Percentiles rank a stretch among this genome's conserved stretches.
Evolutionary conservation across 2,113 vertebrate genomes (phyloP).

Genomic region (Pseudonaja textilis): DNA sequence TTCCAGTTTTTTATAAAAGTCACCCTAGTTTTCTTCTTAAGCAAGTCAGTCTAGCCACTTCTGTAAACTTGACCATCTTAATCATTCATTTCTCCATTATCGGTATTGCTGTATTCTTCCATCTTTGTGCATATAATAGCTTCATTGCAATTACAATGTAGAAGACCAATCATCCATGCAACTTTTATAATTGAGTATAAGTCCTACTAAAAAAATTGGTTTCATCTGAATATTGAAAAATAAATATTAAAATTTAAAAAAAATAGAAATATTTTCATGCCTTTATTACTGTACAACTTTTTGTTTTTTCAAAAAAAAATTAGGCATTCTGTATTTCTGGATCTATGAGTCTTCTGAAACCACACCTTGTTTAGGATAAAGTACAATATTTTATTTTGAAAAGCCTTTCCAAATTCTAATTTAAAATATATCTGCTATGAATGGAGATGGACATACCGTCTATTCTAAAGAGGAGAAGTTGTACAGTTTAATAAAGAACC

Average conservation of each 20-base stretch:
- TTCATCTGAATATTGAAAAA: background rate
- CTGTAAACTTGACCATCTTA: background rate
- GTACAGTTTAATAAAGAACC: background rate
- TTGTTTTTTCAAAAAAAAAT: background rate
- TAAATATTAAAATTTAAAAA: background rate
- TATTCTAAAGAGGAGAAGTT: background rate
- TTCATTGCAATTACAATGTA: background rate
- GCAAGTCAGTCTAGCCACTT: background rate
- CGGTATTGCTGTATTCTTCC: background rate
- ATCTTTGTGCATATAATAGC: background rate
- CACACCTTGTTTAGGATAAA: background rate
- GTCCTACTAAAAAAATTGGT: background rate
- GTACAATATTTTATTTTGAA: background rate
- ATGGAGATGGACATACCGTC: background rate
- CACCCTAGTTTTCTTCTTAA: background rate
- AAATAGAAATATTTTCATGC: background rate
- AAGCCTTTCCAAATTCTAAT: background rate
- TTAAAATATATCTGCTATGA: background rate
- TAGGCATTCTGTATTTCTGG: background rate
- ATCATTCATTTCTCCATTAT: background rate
- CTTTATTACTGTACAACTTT: background rate
- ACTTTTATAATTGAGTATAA: background rate
- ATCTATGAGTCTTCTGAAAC: background rate
- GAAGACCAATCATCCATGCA: background rate
- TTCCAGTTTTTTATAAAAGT: background rate